Evolutionary conservation across 2,797 vertebrate species (phyloP).

Genomic region (Poecilia picta): DNA sequence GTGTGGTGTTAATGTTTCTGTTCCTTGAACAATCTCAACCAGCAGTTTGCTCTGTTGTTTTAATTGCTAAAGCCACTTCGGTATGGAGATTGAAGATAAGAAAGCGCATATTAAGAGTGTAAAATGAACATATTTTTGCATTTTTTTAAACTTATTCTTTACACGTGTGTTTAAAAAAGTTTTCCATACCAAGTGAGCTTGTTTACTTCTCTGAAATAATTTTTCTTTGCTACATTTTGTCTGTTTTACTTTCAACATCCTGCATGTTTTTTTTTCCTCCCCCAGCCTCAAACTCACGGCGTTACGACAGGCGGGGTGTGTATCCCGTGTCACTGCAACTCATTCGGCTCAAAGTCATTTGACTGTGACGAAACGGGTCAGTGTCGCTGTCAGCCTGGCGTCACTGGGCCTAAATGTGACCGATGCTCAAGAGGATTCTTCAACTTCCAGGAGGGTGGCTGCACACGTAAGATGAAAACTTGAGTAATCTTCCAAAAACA

Average conservation of each 20-base stretch:
- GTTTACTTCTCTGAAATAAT: background rate
- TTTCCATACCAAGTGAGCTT: background rate
- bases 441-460: constrained; percentile 96
- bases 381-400: constrained; percentile 95
- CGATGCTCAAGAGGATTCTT: constrained; percentile 90
- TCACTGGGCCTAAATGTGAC: constrained; percentile 92
- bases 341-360: constrained; percentile 97
- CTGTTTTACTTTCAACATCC: background rate
- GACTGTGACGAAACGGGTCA: constrained; percentile 92
- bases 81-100: background rate
- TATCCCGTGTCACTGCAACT: constrained; percentile 94
- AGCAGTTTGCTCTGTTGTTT: background rate
- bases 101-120: background rate
- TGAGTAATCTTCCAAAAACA: background rate
- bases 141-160: background rate
- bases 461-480: constrained; percentile 83
- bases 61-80: background rate
- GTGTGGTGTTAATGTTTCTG: background rate
- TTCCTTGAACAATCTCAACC: constrained; percentile 1
- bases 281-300: constrained; percentile 87
- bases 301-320: constrained; percentile 84
- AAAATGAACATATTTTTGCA: background rate
- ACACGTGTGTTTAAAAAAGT: background rate
- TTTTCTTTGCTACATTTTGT: background rate
- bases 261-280: background rate